phyloP scores from a whole-genome alignment of 2,113 vertebrate genomes.

The Coryphaenoides rupestris region DNA sequence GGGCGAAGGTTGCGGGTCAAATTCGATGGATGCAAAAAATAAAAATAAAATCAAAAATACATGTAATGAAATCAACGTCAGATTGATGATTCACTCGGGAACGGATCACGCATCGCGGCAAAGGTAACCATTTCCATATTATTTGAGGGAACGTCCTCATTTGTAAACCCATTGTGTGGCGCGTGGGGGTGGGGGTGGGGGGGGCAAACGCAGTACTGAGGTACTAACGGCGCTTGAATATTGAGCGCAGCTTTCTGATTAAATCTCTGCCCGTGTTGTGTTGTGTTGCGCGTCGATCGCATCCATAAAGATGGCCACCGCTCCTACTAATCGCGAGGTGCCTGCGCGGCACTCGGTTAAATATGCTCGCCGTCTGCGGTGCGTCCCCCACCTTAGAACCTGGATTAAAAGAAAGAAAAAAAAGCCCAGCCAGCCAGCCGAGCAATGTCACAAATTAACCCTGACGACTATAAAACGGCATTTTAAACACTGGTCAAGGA shows the following conservation, averaged over 20 bases:
- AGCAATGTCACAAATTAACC: too few species aligned
- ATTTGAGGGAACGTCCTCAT: slow-evolving; percentile 73
- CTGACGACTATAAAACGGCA: too few species aligned
- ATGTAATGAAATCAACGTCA: slow-evolving; percentile 9
- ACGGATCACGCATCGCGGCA: slow-evolving; percentile 62
- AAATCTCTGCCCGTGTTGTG: slow-evolving; percentile 66
- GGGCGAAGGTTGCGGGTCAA: slow-evolving; percentile 75
- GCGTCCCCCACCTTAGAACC: slow-evolving; percentile 49
- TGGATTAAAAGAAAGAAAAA: slow-evolving; percentile 58
- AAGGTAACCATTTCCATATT: slow-evolving; percentile 74
- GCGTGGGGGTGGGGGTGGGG: too few species aligned
- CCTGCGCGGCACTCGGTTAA: slow-evolving; percentile 53
- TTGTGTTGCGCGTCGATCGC: slow-evolving; percentile 61
- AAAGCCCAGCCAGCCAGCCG: too few species aligned
- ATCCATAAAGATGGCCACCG: slow-evolving; percentile 57
- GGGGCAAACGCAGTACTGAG: slow-evolving; percentile 51
- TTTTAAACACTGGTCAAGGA: too few species aligned
- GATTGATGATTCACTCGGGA: slow-evolving; percentile 69
- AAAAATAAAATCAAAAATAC: too few species aligned
- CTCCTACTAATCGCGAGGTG: slow-evolving; percentile 57
- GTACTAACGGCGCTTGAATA: slow-evolving; percentile 70
- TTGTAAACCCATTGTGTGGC: slow-evolving; percentile 61
- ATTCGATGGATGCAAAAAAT: slow-evolving; percentile 61
- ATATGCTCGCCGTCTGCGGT: slow-evolving; percentile 29
- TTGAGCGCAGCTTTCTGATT: slow-evolving; percentile 73